Base-by-base conservation (phyloP, 2,888 invertebrate genomes). In the Megaustenia siamemsis region DNA sequence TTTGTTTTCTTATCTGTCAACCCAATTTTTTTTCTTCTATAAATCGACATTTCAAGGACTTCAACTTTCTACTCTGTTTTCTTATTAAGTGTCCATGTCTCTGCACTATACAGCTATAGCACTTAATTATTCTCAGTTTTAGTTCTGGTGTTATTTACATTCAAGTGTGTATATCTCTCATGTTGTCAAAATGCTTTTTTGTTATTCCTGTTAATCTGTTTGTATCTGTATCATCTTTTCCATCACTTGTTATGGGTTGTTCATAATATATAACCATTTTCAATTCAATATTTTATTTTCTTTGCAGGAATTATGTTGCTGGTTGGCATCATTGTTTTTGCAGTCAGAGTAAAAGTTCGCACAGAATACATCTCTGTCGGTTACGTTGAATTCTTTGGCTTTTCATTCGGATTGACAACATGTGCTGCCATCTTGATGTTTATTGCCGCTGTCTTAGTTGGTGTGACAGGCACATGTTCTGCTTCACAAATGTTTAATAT, bases 291-390 rank as follows among this genome's bases (percentile, higher is more conserved):
- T 5, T 60, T 73, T 43, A 10, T 32, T 75, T 45, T 32, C 18
- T 75, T 40, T 60, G 24, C 75, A 82, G 82, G 82, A 21, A 21
- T 82, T 28, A 56, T 83, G 63, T 6, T 83, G 8, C 28, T 83
- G 53, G 76, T 83, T 35, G 78, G 83, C 6, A 38, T 76, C 3
- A 78, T 78, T 71, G 28, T 78, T 12, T 83, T 83, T 78, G 69
- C 49, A 24, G 45, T 28, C 6, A 69, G 66, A 43, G 83, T 83
- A 21, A 69, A 83, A 40, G 53, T 78, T n/a, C 24, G 71, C 12
- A 32, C 53, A 43, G 83, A 78, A 15, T 71, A 69, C 69, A 32
- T 78, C 21, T 3, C 40, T 15, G 45, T 49, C 0, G 71, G 68
- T 24, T 28, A 43, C 24, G 38, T 38, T 3, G 43, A 76, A 8